Conservation (phyloP, 2,113 vertebrate species). For the Rhynchomys soricoides region DNA sequence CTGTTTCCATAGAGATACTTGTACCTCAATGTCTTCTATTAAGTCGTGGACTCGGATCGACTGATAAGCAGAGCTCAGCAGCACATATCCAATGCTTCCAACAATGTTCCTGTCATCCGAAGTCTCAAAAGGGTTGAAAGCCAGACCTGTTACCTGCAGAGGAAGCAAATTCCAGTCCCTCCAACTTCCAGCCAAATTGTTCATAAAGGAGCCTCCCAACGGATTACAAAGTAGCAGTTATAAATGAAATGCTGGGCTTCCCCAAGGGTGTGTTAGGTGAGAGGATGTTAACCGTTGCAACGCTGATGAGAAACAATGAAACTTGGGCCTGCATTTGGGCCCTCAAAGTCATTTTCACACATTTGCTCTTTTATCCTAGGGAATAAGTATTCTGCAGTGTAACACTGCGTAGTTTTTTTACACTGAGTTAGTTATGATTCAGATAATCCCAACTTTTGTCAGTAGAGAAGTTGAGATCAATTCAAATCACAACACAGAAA, state of each 20-base stretch:
- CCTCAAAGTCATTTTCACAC: not conserved
- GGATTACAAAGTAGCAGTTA: not conserved
- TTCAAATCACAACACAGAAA: not conserved
- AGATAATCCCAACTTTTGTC: not conserved
- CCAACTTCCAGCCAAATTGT: not conserved
- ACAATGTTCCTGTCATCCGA: slow-evolving; percentile 55
- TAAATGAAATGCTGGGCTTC: slow-evolving; percentile 34
- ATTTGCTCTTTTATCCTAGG: not conserved
- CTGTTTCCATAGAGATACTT: not conserved
- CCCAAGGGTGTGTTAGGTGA: not conserved
- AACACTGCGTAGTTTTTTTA: not conserved
- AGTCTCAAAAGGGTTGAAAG: slow-evolving; percentile 76
- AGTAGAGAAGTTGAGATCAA: not conserved
- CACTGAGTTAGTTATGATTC: not conserved
- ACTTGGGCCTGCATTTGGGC: not conserved
- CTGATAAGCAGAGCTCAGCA: slow-evolving; percentile 48
- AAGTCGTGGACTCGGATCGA: slow-evolving; percentile 47
- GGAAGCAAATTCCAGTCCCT: not conserved
- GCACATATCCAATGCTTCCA: slow-evolving; percentile 60
- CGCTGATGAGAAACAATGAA: not conserved
- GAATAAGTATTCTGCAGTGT: not conserved
- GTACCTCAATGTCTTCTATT: slow-evolving; percentile 77
- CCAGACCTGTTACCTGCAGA: slow-evolving; percentile 74
- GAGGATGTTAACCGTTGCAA: not conserved
- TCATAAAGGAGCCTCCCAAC: not conserved